These are phyloP conservation scores for Campoplex nolae DNA, from an alignment of 2,888 invertebrate species.

Conservation along the genomic window DNA sequence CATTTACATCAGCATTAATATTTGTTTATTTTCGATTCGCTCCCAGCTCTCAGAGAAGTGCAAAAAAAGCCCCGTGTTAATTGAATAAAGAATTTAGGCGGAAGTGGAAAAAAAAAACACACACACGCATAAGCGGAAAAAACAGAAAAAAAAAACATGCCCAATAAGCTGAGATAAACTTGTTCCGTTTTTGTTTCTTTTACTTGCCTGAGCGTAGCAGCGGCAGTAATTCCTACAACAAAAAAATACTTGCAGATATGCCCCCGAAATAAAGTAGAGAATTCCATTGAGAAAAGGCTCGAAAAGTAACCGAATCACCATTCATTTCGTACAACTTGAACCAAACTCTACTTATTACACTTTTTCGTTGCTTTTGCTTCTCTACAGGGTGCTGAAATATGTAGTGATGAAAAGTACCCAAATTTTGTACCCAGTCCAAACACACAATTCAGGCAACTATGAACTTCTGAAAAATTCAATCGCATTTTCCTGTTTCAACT, in stretches of 20 bases:
- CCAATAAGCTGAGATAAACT: conserved; percentile 33
- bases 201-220: conserved; percentile 84
- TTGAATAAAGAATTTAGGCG: not conserved
- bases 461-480: not conserved
- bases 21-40: not conserved
- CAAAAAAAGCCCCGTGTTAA: not conserved
- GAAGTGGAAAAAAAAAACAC: conserved; percentile 5
- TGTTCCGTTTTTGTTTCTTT: not conserved
- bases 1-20: not conserved
- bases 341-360: conserved; percentile 17
- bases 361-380: not conserved
- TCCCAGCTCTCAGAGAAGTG: not conserved
- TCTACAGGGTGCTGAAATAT: conserved; percentile 4
- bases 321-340: conserved; percentile 7
- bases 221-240: conserved; percentile 84
- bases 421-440: not conserved
- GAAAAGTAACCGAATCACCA: conserved; percentile 24
- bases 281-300: conserved; percentile 38
- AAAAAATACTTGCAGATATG: conserved; percentile 83
- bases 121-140: conserved; percentile 6
- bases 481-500: conserved; percentile 85
- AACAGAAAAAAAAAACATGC: conserved; percentile 52
- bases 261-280: conserved; percentile 73
- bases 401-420: not conserved
- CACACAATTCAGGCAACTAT: not conserved